Conservation (phyloP, 2,113 vertebrate genomes). For the Antigone vipio region DNA sequence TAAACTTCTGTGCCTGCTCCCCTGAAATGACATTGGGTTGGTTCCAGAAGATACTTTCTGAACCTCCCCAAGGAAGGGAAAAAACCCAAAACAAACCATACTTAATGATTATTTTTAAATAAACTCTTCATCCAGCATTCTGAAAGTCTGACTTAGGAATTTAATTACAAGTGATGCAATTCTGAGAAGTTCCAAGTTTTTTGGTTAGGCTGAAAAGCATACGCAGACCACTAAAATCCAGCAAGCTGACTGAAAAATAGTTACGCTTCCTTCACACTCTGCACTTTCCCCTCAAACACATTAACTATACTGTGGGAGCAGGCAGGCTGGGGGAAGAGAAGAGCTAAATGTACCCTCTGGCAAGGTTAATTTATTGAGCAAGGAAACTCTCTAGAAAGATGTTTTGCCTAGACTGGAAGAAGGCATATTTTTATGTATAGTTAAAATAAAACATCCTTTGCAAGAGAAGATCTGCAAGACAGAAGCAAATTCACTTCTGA, state of each 20-base stretch:
- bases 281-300: neutral
- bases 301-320: neutral
- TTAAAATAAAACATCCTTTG: neutral
- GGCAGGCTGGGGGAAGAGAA: neutral
- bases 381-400: neutral
- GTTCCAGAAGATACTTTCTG: neutral
- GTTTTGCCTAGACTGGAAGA: neutral
- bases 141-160: neutral
- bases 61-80: neutral
- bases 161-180: neutral
- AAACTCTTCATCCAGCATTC: neutral
- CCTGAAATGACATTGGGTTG: neutral
- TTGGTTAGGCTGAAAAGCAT: neutral
- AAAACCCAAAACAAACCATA: neutral
- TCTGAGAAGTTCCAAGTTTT: neutral
- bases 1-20: neutral
- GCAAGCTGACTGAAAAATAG: neutral
- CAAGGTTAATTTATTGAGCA: neutral
- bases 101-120: neutral
- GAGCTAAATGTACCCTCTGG: neutral
- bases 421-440: neutral
- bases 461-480: neutral
- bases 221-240: neutral
- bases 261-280: neutral
- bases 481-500: neutral